phyloP scores from a whole-genome alignment of 2,797 vertebrate species.

The Intellagama lesueurii region DNA sequence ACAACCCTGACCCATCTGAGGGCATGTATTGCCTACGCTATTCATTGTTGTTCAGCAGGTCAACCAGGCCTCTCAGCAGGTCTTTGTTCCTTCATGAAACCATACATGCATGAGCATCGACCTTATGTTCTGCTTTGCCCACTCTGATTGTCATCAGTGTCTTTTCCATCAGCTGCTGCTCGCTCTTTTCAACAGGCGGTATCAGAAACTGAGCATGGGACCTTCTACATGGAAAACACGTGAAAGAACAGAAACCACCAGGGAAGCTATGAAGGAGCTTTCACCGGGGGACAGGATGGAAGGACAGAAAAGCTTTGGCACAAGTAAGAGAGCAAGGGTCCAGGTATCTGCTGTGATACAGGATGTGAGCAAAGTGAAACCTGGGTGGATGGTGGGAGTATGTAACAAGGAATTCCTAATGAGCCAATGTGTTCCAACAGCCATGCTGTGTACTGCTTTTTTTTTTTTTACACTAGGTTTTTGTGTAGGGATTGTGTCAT shows the following conservation, averaged over 20 bases:
- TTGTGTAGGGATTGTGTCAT: not conserved
- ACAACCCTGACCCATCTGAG: not conserved
- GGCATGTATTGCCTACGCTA: not conserved
- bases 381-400: no score
- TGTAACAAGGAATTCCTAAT: no score
- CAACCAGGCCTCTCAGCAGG: not conserved
- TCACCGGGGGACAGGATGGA: no score
- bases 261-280: no score
- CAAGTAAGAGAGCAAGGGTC: no score
- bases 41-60: no score
- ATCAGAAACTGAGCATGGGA: not conserved
- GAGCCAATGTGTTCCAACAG: no score
- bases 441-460: no score
- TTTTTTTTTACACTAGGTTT: no score
- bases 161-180: not conserved
- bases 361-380: no score
- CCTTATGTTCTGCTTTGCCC: not conserved
- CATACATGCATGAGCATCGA: not conserved
- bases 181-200: not conserved
- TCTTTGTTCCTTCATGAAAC: not conserved
- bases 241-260: not conserved
- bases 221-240: not conserved
- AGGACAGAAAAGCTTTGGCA: no score
- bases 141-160: not conserved
- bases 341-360: no score